Evolutionary conservation across 92 coral and sea anemone genomes (phyloP), one percentile per base, ranked within the genome.

Genomic region (Galaxea fascicularis): DNA sequence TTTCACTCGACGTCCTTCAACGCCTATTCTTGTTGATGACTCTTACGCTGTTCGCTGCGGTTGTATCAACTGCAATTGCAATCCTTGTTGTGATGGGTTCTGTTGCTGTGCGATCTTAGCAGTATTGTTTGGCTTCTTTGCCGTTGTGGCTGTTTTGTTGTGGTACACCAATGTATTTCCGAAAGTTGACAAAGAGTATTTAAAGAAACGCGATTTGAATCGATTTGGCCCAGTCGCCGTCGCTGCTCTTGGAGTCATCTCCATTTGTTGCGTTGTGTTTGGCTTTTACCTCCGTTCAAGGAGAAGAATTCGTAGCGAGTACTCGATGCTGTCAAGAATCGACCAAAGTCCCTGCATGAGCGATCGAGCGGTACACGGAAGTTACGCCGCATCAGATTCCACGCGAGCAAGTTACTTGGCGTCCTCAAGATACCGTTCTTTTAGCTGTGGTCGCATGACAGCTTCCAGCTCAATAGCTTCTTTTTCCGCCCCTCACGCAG

Each of bases 201-300:
- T 83, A 17, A 73, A 87, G 11, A 35, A 39, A n/a, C 53, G 1
- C 21, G 82, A 88, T 4, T 65, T 76, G 21, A 71, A 67, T 10
- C 41, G 2, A 1, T 79, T 86, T 0, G 99, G 99, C 10, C 69
- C 66, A 58, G 87, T 82, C 22, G 52, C 89, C 1, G 51, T 89
- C 6, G 75, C 15, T 0, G 15, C 46, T 17, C 69, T 87, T 60
- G 60, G 28, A 18, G 8, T 71, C 78, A 4, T 45, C 82, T 14
- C 65, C 74, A 16, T 4, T 46, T 22, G 72, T 70, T 41, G 59
- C 53, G 45, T 22, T 85, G 51, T 14, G 27, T 8, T 85, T 72
- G 41, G 54, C 74, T 41, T 57, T 67, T 65, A 31, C 31, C n/a
- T 11, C 62, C 9, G 54, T 21, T 2, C 10, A 1, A 15, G 10